Evolutionary conservation across 2,888 invertebrate genomes (phyloP), one percentile per base, ranked within the genome.

Genomic region (Lomographa bimaculata): DNA sequence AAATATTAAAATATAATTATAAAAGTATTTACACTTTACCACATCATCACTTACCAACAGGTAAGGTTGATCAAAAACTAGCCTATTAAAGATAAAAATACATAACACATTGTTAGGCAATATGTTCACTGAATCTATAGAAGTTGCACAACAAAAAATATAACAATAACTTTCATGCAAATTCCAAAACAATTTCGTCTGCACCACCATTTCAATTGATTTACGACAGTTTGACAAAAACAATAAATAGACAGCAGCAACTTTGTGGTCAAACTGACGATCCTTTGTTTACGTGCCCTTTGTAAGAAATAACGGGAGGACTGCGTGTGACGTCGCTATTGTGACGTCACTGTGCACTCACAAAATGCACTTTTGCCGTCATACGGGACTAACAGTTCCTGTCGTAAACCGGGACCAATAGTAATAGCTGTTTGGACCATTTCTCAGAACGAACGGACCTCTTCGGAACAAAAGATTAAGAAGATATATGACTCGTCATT

Each of bases 281-380:
- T 55, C 64, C 62, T 74, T 86, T 85, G 78, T 83, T 70, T 58
- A 56, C 50, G 40, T 50, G 46, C 56, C 69, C 65, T 79, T 85
- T 85, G 78, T 82, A 54, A 7, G 51, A 60, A 59, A 47, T 83
- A 86, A 84, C 83, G 81, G 83, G 70, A 68, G 57, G 27, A 53
- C 54, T 50, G 45, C 60, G 55, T 63, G 64, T 73, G 73, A 72
- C 65, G 71, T 63, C 44, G 53, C 60, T 57, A 64, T 74, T 75
- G 74, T 85, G 84, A 86, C 85, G 87, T 85, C 87, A 86, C 68
- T 5, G 18, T 67, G 66, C 60, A 71, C 57, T 79, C 58, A 68
- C 68, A 72, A 79, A 84, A 79, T 81, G 73, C 80, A 86, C 79
- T 84, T 84, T 84, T 85, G 75, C 81, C 71, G 67, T 76, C 76